Evolutionary conservation across 2,113 vertebrate species (phyloP), one percentile per base, ranked within the genome.

Genomic region (Cottus gobio): DNA sequence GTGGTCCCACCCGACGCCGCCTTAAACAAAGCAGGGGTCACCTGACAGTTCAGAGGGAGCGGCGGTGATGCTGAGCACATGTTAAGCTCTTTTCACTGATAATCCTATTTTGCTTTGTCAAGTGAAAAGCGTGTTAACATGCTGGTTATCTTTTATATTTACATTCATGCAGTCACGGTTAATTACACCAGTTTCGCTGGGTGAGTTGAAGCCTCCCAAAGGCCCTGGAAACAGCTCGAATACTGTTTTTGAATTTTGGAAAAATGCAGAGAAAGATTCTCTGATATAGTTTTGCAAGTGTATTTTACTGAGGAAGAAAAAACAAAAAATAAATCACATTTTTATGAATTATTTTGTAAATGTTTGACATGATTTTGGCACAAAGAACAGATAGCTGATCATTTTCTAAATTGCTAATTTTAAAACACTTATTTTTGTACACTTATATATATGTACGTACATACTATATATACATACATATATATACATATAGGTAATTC

Each of bases 51-150:
- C 26, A n/a, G 4, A 58, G 62, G 37, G 26, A 68, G 57, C 22
- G 3, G n/a, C 15, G 39, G 26, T 11, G 46, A 36, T 58, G 52
- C 71, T 56, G 12, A 36, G 30, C 58, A 46, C 36, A 66, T 12
- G 37, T 66, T 62, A n/a, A n/a, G 24, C 24, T 75, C 34, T 44
- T 56, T 57, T 68, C 3, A 46, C 37, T 24, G 11, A 44, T 63
- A 75, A 67, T 70, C 46, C 26, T 16, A 26, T 63, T 79, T 62
- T 70, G 39, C 1, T 61, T 77, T 7, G 36, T 75, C 52, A 56
- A 65, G 39, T 73, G 50, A 36, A 24, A 71, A 42, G 64, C 28
- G 18, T 44, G 22, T 54, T 28, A 20, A 57, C 5, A 15, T 2
- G 13, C 7, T 34, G 30, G 28, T 57, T 28, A 57, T 57, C 54